These are phyloP conservation scores for Microctonus brassicae DNA, from an alignment of 2,888 invertebrate species.

Conservation along the genomic window DNA sequence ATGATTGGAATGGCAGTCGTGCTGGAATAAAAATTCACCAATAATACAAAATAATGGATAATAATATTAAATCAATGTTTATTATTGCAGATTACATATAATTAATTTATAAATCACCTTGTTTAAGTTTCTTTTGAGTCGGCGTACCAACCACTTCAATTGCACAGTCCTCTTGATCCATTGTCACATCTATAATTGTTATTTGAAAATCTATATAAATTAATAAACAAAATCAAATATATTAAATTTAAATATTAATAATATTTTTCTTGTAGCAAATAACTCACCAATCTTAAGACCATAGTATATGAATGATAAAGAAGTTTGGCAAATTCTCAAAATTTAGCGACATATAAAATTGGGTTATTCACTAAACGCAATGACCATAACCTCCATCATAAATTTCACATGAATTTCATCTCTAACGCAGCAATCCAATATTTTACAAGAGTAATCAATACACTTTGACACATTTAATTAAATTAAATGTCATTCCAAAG, in stretches of 20 bases:
- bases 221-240: neutral
- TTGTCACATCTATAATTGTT: slow-evolving; percentile 58
- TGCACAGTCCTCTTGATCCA: slow-evolving; percentile 51
- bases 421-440: neutral
- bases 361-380: neutral
- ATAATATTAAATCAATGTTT: neutral
- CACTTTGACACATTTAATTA: neutral
- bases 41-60: neutral
- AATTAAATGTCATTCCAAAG: neutral
- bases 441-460: neutral
- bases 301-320: neutral
- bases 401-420: neutral
- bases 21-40: slow-evolving; percentile 46
- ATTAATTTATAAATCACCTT: slow-evolving; percentile 53
- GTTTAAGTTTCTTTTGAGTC: slow-evolving; percentile 60
- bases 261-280: neutral
- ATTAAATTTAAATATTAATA: neutral
- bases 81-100: neutral
- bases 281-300: neutral
- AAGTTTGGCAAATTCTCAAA: neutral
- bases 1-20: slow-evolving; percentile 60
- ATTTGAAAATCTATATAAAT: slow-evolving; percentile 41
- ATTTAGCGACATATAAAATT: neutral
- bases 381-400: neutral
- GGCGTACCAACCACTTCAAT: slow-evolving; percentile 46